phyloP scores from a whole-genome alignment of 2,113 vertebrate genomes.

The Nothoprocta pentlandii region DNA sequence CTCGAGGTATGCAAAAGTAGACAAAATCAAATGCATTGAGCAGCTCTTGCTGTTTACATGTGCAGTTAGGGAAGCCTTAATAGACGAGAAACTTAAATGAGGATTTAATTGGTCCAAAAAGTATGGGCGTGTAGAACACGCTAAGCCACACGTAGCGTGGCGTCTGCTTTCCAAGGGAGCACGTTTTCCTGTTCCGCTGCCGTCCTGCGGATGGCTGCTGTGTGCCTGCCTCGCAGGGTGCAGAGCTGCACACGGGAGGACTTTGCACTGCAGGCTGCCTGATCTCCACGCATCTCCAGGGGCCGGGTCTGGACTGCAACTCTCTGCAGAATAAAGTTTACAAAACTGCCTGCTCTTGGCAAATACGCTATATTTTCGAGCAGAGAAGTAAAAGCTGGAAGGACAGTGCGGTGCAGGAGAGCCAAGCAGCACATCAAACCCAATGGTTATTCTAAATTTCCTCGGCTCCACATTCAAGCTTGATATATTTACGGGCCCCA shows the following conservation, averaged over 20 bases:
- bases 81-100: not conserved
- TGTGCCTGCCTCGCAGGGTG: not conserved
- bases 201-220: not conserved
- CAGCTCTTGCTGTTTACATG: not conserved
- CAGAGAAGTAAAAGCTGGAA: not conserved
- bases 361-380: not conserved
- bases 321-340: not conserved
- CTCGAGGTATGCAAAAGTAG: not conserved
- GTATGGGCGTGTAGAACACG: not conserved
- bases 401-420: not conserved
- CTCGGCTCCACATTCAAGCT: not conserved
- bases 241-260: fast-evolving
- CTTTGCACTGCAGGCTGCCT: not conserved
- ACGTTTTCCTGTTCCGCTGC: not conserved
- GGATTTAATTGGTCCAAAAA: not conserved
- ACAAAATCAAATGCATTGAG: not conserved
- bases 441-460: not conserved
- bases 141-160: not conserved
- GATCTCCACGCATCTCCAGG: not conserved
- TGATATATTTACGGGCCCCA: not conserved
- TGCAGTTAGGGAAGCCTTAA: not conserved
- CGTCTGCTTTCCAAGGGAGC: not conserved
- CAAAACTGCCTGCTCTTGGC: not conserved
- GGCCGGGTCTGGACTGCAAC: not conserved
- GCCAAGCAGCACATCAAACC: not conserved